Evolutionary conservation across 2,888 invertebrate species (phyloP).

Genomic region (Aproaerema taeniolella): DNA sequence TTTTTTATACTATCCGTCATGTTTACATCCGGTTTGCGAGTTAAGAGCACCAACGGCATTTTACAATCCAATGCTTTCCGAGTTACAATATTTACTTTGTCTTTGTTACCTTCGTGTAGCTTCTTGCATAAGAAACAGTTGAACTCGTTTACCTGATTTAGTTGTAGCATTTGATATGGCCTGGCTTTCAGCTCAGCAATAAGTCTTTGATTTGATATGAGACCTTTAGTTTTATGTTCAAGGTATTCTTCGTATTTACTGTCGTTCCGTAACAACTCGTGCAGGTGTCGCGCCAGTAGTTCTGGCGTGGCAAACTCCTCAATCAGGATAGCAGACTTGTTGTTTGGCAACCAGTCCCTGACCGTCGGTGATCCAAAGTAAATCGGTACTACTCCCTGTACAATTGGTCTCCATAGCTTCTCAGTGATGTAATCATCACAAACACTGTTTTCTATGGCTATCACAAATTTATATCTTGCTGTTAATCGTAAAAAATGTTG

Average conservation of each 20-base stretch:
- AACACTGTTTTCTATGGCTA: slow-evolving; percentile 79
- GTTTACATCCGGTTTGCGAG: too few relatives aligned
- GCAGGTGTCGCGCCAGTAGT: not conserved
- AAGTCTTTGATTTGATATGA: not conserved
- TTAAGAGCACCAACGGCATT: not conserved
- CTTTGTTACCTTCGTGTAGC: not conserved
- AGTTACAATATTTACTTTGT: not conserved
- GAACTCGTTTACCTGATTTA: not conserved
- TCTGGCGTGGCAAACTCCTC: slow-evolving; percentile 8
- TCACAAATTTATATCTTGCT: slow-evolving; percentile 2
- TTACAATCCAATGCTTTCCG: not conserved
- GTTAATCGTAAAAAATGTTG: not conserved
- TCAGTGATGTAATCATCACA: slow-evolving; percentile 87
- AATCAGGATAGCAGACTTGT: too few relatives aligned
- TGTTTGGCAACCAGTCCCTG: too few relatives aligned
- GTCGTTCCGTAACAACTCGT: not conserved
- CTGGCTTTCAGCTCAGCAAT: not conserved
- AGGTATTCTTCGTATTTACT: slow-evolving; percentile 3
- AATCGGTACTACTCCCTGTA: slow-evolving; percentile 82
- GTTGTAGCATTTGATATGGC: not conserved
- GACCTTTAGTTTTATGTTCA: not conserved
- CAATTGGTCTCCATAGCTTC: slow-evolving; percentile 84
- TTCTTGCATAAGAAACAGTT: slow-evolving; percentile 4
- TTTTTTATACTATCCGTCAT: too few relatives aligned
- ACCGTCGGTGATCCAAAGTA: too few relatives aligned